Evolutionary conservation across 1,140 invertebrate species (phyloP).

Genomic region (Brevipalpus yothersi): DNA sequence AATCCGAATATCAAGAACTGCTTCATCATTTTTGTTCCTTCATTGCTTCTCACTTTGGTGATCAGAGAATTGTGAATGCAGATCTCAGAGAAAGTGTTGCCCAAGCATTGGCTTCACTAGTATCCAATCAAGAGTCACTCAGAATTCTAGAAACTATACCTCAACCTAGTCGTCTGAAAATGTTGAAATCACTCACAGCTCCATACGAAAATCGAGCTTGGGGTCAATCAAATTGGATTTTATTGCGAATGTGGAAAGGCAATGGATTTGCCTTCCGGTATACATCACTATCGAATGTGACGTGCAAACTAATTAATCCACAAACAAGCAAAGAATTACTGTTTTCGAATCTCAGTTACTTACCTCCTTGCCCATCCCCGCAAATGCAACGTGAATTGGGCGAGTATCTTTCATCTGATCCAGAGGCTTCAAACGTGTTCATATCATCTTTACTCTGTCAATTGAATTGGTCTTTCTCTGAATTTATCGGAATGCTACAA

Average conservation of each 20-base stretch:
- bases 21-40: constrained; percentile 40
- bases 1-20: constrained; percentile 22
- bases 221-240: constrained; percentile 62
- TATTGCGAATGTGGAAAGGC: constrained; percentile 54
- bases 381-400: constrained; percentile 29
- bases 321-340: constrained; percentile 1
- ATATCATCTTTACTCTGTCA: constrained; percentile 55
- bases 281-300: constrained; percentile 31
- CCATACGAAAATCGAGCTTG: constrained; percentile 59
- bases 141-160: constrained; percentile 35
- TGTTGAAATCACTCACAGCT: constrained; percentile 38
- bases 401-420: constrained; percentile 25
- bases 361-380: constrained; percentile 34
- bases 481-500: constrained; percentile 59
- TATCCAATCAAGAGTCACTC: constrained; percentile 30
- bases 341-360: constrained; percentile 11
- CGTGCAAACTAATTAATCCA: not conserved
- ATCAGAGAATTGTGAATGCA: constrained; percentile 40
- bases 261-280: constrained; percentile 56
- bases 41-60: constrained; percentile 43
- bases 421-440: constrained; percentile 31
- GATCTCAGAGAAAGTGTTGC: constrained; percentile 48
- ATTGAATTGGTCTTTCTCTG: constrained; percentile 65
- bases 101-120: constrained; percentile 43
- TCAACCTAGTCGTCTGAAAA: constrained; percentile 26